phyloP scores from a whole-genome alignment of 2,888 invertebrate genomes.

The Ophioninae sp. region DNA sequence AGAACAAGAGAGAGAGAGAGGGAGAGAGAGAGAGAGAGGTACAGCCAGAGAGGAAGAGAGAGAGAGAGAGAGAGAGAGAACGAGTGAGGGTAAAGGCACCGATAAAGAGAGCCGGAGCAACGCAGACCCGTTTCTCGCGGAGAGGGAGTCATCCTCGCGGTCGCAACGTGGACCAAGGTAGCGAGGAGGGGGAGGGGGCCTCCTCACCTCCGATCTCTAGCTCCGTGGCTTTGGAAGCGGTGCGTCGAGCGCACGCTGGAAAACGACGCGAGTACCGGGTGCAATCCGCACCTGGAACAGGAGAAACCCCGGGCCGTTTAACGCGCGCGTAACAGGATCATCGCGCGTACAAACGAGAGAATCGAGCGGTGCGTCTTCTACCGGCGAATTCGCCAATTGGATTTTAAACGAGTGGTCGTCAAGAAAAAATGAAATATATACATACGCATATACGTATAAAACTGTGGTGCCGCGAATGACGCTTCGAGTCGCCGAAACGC shows the following conservation, averaged over 20 bases:
- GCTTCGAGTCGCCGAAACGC: too few relatives aligned
- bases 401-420: conserved; percentile 42
- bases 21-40: conserved; percentile 45
- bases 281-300: conserved; percentile 63
- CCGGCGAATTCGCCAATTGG: conserved; percentile 13
- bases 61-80: conserved; percentile 52
- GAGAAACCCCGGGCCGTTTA: conserved; percentile 60
- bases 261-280: conserved; percentile 64
- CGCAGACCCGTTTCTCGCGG: conserved; percentile 59
- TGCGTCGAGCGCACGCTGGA: conserved; percentile 63
- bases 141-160: conserved; percentile 62
- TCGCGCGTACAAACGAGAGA: neutral
- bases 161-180: conserved; percentile 61
- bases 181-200: conserved; percentile 82
- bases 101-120: conserved; percentile 65
- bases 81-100: conserved; percentile 66
- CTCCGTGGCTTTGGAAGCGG: conserved; percentile 61
- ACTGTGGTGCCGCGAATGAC: neutral
- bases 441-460: conserved; percentile 19
- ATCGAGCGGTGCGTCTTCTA: neutral
- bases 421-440: conserved; percentile 7
- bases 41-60: conserved; percentile 42
- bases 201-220: conserved; percentile 80
- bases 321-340: conserved; percentile 46
- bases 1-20: conserved; percentile 46